Evolutionary conservation across 2,113 vertebrate species (phyloP).

Genomic region (Pseudopipra pipra): DNA sequence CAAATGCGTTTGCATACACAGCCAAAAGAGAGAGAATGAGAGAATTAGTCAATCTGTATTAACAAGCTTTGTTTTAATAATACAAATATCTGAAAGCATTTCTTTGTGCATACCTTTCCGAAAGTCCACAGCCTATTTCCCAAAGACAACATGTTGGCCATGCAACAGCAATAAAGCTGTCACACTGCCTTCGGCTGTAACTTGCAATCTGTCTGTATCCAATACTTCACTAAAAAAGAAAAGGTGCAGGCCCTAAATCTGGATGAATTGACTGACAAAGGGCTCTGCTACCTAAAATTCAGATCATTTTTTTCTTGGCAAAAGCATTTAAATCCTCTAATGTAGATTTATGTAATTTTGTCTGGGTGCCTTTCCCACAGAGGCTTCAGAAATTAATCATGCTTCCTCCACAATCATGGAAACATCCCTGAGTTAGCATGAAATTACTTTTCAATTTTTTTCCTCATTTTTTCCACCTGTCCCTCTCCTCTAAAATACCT

Average conservation of each 20-base stretch:
- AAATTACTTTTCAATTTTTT: neutral
- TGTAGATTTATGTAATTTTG: slow-evolving; percentile 15
- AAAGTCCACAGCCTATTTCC: neutral
- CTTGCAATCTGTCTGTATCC: neutral
- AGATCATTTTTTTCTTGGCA: neutral
- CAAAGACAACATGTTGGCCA: neutral
- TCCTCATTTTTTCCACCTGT: neutral
- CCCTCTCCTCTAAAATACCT: neutral
- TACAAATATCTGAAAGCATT: neutral
- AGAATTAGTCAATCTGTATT: neutral
- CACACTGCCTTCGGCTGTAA: neutral
- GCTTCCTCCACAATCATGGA: neutral
- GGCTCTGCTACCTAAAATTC: neutral
- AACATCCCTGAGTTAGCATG: neutral
- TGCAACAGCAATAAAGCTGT: slow-evolving; percentile 37
- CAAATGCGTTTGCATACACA: neutral
- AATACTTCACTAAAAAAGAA: neutral
- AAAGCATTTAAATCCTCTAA: slow-evolving; percentile 5
- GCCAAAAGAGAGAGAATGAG: neutral
- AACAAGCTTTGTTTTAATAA: neutral
- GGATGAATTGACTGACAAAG: neutral
- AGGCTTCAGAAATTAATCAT: slow-evolving; percentile 35
- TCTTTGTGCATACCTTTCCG: neutral
- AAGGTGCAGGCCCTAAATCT: slow-evolving; percentile 19
- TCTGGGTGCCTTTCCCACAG: neutral